Evolutionary conservation across 2,888 invertebrate genomes (phyloP), one percentile per base, ranked within the genome.

Genomic region (Drosophila quinaria): DNA sequence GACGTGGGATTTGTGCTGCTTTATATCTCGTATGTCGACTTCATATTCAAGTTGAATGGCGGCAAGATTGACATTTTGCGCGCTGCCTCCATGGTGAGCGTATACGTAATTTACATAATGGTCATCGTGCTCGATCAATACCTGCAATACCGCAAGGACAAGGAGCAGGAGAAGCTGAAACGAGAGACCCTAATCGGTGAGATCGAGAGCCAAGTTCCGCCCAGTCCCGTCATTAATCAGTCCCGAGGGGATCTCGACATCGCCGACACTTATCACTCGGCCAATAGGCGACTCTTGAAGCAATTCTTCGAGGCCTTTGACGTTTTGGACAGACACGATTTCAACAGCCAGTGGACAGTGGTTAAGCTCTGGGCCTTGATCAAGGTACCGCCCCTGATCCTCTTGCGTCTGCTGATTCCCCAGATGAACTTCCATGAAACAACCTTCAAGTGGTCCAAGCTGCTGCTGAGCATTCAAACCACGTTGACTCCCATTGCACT

Each of bases 391-490:
- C 52, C 65, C 0, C 11, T 56, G 42, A 55, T 74, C 1, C 3
- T 17, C 10, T 3, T 79, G 2, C 60, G 66, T 8, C n/a, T 80
- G 1, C 0, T 74, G 0, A 70, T 80, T 54, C 80, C 80, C 1
- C 64, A 58, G 19, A 59, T 77, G 31, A 59, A 59, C 6, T 25
- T 25, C 15, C 13, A 10, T 0, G 41, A 54, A 0, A 2, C 11
- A 0, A 0, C 17, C 1, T 63, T 60, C 4, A 13, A 42, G 0
- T 80, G 74, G 65, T 79, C 74, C 0, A 80, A 80, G 39, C 49
- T 80, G 2, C 64, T 80, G 0, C 58, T 69, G n/a, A 56, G 51
- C 25, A 39, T 80, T 2, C 80, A 80, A 25, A 56, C 67, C 4
- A 31, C 52, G 3, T 1, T 78, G 2, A 60, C 65, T 5, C 74